Evolutionary conservation across 2,113 vertebrate genomes (phyloP), one percentile per base, ranked within the genome.

Genomic region (Glareola pratincola): DNA sequence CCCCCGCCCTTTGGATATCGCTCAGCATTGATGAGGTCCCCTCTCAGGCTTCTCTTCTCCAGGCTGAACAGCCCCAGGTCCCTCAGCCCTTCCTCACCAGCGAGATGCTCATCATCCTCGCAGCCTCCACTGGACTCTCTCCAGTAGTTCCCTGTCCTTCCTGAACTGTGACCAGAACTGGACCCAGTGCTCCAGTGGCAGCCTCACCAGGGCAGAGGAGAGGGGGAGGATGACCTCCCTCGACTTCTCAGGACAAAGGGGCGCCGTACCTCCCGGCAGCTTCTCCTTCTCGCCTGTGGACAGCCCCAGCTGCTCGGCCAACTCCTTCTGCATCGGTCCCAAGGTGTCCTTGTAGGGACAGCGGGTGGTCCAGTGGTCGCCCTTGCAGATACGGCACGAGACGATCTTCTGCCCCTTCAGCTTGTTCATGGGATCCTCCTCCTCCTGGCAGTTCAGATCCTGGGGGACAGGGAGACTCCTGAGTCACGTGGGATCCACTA

Each of bases 401-500:
- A 99, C 99, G 1, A 99, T 99, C 96, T 99, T 99, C 98, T 99
- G 99, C 26, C 99, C 99, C 98, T 99, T 99, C 50, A 99, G 97
- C 92, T 99, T 99, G 97, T 99, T 99, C 99, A 99, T 99, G 2
- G 99, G 99, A 92, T 99, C 99, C 72, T 99, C 99, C 92, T 99
- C 99, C 97, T 99, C 99, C 93, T 99, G 98, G 82, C 98, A 98
- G 57, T 99, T 99, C 77, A 99, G 96, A 54, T 99, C 99, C 99
- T 99, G 91, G 4, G 5, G 13, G 11, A 13, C 14, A 41, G 6
- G 14, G 45, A 74, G 15, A 26, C 1, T 4, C 24, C 12, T 22
- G 10, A 71, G 6, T 47, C 29, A 24, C 24, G 1, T 1, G 3
- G n/a, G 36, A 53, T 4, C 36, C 17, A 2, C 32, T 45, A 4